A percentile compares a stretch with the other conserved stretches of the same genome.
phyloP scores from a whole-genome alignment of 2,888 invertebrate species.

The Andrena trimmerana region DNA sequence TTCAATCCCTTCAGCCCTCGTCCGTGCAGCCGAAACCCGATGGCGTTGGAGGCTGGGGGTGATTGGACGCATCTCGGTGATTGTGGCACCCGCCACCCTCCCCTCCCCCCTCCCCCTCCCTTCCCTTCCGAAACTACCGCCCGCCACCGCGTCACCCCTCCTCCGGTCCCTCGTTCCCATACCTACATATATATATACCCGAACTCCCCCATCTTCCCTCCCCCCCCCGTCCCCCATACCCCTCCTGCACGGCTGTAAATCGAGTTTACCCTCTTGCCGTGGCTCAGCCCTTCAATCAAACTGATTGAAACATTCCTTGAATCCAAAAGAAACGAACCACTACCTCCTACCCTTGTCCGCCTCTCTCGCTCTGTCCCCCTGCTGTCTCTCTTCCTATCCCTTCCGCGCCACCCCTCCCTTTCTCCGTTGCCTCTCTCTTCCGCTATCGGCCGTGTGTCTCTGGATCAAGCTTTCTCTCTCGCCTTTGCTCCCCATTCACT shows the following conservation, averaged over 20 bases:
- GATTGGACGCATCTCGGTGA: conserved; percentile 85
- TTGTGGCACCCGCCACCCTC: conserved; percentile 82
- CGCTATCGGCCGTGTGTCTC: conserved; percentile 47
- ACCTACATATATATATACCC: conserved; percentile 43
- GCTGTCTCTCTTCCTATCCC: conserved; percentile 48
- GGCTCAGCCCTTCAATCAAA: conserved; percentile 85
- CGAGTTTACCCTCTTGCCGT: conserved; percentile 85
- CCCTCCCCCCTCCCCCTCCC: conserved; percentile 2
- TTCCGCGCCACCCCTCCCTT: conserved; percentile 20
- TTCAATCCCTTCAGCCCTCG: conserved; percentile 69
- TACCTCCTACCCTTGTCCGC: conserved; percentile 65
- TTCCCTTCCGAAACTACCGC: conserved; percentile 51
- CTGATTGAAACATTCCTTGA: conserved; percentile 86
- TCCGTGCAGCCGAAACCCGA: conserved; percentile 76
- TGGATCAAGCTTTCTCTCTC: conserved; percentile 47
- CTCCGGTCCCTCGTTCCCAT: conserved; percentile 39
- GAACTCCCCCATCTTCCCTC: conserved; percentile 42
- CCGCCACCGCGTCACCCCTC: conserved; percentile 27
- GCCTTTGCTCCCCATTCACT: conserved; percentile 43
- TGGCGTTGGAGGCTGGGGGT: conserved; percentile 79
- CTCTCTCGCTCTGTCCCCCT: conserved; percentile 25
- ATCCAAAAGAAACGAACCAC: conserved; percentile 85
- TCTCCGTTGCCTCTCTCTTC: conserved; percentile 50
- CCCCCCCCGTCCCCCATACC: conserved; percentile 50
- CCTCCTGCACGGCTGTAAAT: conserved; percentile 83